Conservation (phyloP, 2,113 vertebrate genomes). For the Psephotus haematonotus region DNA sequence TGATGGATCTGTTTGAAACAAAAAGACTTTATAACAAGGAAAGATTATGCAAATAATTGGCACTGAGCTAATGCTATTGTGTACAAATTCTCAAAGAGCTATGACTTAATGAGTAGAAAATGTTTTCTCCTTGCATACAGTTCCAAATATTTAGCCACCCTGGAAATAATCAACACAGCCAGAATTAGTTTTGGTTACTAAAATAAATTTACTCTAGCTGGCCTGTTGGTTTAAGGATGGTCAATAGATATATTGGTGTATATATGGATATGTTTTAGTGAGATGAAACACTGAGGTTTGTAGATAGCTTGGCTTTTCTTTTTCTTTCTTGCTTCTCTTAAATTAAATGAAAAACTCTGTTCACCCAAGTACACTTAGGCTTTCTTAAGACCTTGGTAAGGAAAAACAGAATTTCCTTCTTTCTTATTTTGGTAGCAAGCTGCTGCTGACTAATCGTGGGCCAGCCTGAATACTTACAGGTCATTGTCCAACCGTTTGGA, state of each 20-base stretch:
- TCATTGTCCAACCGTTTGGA: not conserved
- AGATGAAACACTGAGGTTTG: not conserved
- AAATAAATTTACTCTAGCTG: not conserved
- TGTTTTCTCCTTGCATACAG: not conserved
- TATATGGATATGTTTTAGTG: not conserved
- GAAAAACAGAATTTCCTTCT: not conserved
- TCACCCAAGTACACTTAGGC: not conserved
- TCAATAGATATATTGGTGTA: not conserved
- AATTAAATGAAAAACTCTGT: not conserved
- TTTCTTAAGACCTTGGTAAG: not conserved
- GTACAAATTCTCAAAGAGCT: not conserved
- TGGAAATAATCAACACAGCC: not conserved
- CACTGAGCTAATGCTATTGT: not conserved
- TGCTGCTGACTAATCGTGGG: not conserved
- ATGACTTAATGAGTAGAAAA: conserved; percentile 31
- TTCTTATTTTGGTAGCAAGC: not conserved
- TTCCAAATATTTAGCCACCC: conserved; percentile 7
- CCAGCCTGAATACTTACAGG: not conserved
- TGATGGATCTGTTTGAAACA: not conserved
- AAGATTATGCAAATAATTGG: not conserved
- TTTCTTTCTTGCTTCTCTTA: not conserved
- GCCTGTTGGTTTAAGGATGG: not conserved
- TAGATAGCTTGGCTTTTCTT: not conserved
- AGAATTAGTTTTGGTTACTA: not conserved
- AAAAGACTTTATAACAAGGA: not conserved